Percentiles rank a stretch among this genome's conserved stretches.
Evolutionary conservation across 2,113 vertebrate species (phyloP).

Genomic region (Hippocampus mohnikei): DNA sequence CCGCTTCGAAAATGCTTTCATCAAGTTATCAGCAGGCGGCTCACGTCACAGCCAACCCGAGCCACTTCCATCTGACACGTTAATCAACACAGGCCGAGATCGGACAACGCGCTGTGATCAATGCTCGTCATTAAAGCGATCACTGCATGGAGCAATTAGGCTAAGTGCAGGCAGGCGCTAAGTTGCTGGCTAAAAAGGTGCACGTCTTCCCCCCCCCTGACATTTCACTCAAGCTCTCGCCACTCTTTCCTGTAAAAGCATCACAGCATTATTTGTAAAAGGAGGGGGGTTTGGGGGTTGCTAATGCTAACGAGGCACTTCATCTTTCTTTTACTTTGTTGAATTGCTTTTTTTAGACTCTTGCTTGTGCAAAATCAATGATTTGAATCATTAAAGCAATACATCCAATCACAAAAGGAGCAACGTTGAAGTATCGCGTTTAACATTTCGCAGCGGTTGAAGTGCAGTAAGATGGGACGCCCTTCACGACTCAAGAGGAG

Average conservation of each 20-base stretch:
- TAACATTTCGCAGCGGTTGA: not conserved
- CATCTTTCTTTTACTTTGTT: conserved; percentile 1
- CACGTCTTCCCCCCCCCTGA: not conserved
- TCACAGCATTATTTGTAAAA: not conserved
- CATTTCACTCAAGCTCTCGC: not conserved
- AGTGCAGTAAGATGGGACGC: not conserved
- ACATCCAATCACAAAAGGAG: not conserved
- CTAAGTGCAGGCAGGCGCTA: conserved; percentile 4
- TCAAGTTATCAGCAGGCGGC: not conserved
- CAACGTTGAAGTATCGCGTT: not conserved
- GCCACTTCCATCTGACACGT: not conserved
- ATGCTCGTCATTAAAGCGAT: not conserved
- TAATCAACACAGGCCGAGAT: not conserved
- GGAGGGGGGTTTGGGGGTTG: not conserved
- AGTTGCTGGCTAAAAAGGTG: not conserved
- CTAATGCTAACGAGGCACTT: conserved; percentile 3
- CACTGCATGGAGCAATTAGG: not conserved
- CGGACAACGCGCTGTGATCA: not conserved
- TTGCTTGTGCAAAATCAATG: not conserved
- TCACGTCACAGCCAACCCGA: not conserved
- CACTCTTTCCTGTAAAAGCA: not conserved
- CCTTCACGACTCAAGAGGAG: conserved; percentile 1
- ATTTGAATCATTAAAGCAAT: not conserved
- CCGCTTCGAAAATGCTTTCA: not conserved
- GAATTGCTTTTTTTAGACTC: not conserved